phyloP scores from a whole-genome alignment of 2,797 vertebrate species.

The Thunnus albacares region DNA sequence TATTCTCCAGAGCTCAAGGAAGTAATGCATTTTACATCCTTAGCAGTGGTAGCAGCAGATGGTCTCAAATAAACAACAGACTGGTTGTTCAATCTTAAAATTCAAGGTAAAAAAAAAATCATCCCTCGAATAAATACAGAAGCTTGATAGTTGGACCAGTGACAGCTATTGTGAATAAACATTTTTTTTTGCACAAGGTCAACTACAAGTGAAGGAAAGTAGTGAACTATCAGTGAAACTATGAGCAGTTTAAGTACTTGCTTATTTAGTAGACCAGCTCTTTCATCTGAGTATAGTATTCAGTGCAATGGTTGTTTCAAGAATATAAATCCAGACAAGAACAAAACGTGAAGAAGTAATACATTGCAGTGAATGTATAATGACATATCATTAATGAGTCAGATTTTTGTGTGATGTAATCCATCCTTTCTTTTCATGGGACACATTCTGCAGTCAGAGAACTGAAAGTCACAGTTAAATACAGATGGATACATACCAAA shows the following conservation, averaged over 20 bases:
- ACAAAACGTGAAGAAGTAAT: background rate
- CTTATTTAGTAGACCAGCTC: background rate
- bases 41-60: background rate
- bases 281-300: background rate
- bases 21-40: constrained; percentile 19
- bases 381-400: constrained; percentile 35
- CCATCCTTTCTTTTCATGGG: constrained; percentile 20
- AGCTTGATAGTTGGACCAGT: background rate
- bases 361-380: constrained; percentile 4
- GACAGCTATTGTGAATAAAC: background rate
- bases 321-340: background rate
- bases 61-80: background rate
- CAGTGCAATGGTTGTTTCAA: background rate
- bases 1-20: background rate
- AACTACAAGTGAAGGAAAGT: too few species aligned
- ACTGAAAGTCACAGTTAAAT: constrained; percentile 47
- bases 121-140: background rate
- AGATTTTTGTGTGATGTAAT: constrained; percentile 27
- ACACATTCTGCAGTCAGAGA: constrained; percentile 25
- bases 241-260: background rate
- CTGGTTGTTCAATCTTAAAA: background rate
- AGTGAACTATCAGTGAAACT: too few species aligned
- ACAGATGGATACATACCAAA: constrained; percentile 54
- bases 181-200: background rate
- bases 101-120: background rate